Evolutionary conservation across 2,113 vertebrate genomes (phyloP), one percentile per base, ranked within the genome.

Genomic region (Zootoca vivipara): DNA sequence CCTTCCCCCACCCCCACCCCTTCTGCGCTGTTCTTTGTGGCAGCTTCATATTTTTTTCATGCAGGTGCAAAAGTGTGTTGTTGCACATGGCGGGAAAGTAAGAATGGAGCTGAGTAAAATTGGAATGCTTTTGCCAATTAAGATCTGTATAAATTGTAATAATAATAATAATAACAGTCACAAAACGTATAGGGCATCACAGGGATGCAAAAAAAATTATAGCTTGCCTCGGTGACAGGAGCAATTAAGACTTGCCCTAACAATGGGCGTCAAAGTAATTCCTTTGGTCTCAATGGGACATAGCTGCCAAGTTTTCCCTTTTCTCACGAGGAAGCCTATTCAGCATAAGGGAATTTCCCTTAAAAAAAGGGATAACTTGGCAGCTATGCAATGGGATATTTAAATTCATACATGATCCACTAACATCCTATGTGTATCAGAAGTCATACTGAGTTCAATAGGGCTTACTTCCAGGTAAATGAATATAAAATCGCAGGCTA

Each of bases 11-110:
- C 42, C 42, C 42, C 46, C 46, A 9, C 46, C 46, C 26, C 9
- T 70, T 62, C 58, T 62, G 18, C 18, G 1, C 13, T 62, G 3
- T 82, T 26, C 82, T 87, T 73, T n/a, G 7, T 77, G 35, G 2
- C 38, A 65, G 20, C 9, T 64, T 65, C 35, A 7, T 12, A 30
- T 20, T 40, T 33, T 38, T 42, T 91, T 90, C 91, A 94, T 77
- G 85, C 86, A 93, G 89, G 85, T 92, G 78, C 78, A 91, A 24
- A 89, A 79, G 74, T 88, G 13, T 52, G 42, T 65, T 75, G 69
- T 82, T 30, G n/a, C 4, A 26, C 7, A 12, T 86, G 26, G 33
- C 30, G 4, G 15, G 52, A 79, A 86, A 7, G 67, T 56, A 70
- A 56, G n/a, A 42, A 42, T 62, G 35, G 72, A 64, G 58, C 72